Base-by-base conservation (phyloP, 2,797 vertebrate genomes). In the Sphenodon punctatus region DNA sequence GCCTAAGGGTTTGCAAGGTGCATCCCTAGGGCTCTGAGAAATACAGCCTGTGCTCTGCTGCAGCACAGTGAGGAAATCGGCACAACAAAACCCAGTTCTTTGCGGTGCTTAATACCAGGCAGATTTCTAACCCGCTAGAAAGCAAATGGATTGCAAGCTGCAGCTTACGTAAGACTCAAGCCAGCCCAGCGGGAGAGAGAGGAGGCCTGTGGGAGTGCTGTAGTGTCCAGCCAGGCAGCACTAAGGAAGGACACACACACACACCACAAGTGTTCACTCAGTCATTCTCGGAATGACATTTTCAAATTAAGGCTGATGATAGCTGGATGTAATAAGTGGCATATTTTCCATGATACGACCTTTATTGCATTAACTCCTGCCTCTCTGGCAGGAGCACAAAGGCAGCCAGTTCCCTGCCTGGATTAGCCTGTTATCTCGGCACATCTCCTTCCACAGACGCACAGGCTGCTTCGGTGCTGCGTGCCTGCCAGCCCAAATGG, bases 231-330 rank as follows among this genome's bases (percentile, higher is more conserved):
- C 19, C 77, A 67, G 74, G 66, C 83, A 88, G 78, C 81, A 85
- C 73, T 58, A n/a, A n/a, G n/a, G n/a, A n/a, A n/a, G n/a, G n/a
- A n/a, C n/a, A n/a, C n/a, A n/a, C n/a, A 83, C 59, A 60, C 60
- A 60, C n/a, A 84, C 75, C 59, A 64, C 49, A 78, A 82, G 51
- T 39, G 64, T 80, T 91, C 79, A 68, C 34, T 87, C 77, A 58
- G 83, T 77, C 83, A 88, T 84, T 59, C 81, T 71, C 80, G 86
- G 86, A 89, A 91, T 79, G 88, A 84, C 77, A 80, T 41, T 78
- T 85, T 67, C 84, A 78, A 86, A 89, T 89, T 66, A 82, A 82
- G 81, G 82, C 38, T 84, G 90, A 86, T 82, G 88, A 90, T 84
- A 89, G 74, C 59, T 70, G 80, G 80, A 71, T 86, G 81, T 86